Percentiles rank a stretch among this genome's conserved stretches.
phyloP scores from a whole-genome alignment of 2,888 invertebrate species.

The Drosophila buzzatii region DNA sequence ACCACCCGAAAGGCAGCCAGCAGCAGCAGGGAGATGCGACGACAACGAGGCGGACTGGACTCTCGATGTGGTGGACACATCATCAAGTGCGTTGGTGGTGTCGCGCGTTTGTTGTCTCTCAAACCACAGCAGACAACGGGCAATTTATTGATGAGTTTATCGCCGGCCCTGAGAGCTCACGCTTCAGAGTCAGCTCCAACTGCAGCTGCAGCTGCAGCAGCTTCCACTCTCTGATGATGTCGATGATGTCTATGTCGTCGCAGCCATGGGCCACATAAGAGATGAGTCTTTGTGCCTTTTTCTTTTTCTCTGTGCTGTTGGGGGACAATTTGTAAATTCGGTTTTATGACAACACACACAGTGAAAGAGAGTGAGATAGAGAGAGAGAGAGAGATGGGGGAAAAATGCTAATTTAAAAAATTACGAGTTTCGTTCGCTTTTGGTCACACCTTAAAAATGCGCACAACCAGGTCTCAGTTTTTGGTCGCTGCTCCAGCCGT shows the following conservation, averaged over 20 bases:
- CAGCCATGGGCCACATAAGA: constrained; percentile 48
- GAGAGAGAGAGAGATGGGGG: constrained; percentile 1
- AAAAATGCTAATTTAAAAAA: constrained; percentile 83
- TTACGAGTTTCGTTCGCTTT: constrained; percentile 83
- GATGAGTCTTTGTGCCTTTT: constrained; percentile 75
- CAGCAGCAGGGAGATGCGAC: constrained; percentile 7
- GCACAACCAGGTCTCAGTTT: constrained; percentile 44
- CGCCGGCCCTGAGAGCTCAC: constrained; percentile 60
- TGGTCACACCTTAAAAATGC: constrained; percentile 82
- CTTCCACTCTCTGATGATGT: constrained; percentile 53
- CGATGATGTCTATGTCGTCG: constrained; percentile 79
- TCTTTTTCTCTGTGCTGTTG: constrained; percentile 36
- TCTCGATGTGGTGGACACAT: constrained; percentile 20
- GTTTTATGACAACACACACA: constrained; percentile 72
- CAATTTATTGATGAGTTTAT: constrained; percentile 85
- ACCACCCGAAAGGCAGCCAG: constrained; percentile 53
- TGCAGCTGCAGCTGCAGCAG: not conserved
- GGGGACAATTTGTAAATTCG: constrained; percentile 83
- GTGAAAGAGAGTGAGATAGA: not conserved
- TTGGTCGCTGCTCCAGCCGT: constrained; percentile 23
- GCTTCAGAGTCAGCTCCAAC: not conserved
- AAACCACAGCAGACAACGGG: constrained; percentile 54
- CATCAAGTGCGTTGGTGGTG: constrained; percentile 65
- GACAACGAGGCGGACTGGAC: constrained; percentile 8
- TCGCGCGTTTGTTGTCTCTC: constrained; percentile 24